Base-by-base conservation (phyloP, 2,888 invertebrate species). In the Alsophila aescularia region DNA sequence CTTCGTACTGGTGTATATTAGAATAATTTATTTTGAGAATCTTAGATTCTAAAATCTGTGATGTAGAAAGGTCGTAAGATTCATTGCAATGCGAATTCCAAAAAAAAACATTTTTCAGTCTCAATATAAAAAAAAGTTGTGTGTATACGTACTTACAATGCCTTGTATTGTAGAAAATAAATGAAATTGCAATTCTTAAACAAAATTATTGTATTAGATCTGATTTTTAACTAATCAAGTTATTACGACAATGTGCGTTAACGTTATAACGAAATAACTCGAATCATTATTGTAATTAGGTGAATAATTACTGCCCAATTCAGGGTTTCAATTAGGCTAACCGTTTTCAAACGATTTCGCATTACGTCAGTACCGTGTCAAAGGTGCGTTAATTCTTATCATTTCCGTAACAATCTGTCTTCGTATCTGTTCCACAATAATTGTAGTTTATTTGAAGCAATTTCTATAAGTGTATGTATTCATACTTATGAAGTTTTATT, bases 21-120 rank as follows among this genome's bases (percentile, higher is more conserved):
- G 58, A 50, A 52, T 41, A 50, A 45, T 63, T 61, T 56, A 37
- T 14, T 60, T 45, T 48, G 47, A 53, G 66, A 66, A 66, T 63
- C 66, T 58, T 66, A 66, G 65, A 63, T 66, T 66, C 65, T 44
- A 34, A 45, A 43, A 14, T 60, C 63, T 66, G 66, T 66, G 66
- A 66, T 66, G 51, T 56, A 53, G 35, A 52, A 54, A 54, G 49
- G 31, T 42, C 50, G 36, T 43, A 16, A 37, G 7, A 18, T 42
- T 42, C 6, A 42, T 10, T 31, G 44, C 36, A 40, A 36, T 5
- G 48, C 16, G 24, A 24, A 48, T 43, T 32, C 52, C 52, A 59
- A 53, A 52, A n/a, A n/a, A n/a, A n/a, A n/a, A n/a, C n/a, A n/a
- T n/a, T n/a, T n/a, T n/a, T n/a, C n/a, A n/a, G n/a, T n/a, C n/a